These are phyloP conservation scores for Salticus scenicus DNA, from an alignment of 2,888 invertebrate species.

Conservation along the genomic window DNA sequence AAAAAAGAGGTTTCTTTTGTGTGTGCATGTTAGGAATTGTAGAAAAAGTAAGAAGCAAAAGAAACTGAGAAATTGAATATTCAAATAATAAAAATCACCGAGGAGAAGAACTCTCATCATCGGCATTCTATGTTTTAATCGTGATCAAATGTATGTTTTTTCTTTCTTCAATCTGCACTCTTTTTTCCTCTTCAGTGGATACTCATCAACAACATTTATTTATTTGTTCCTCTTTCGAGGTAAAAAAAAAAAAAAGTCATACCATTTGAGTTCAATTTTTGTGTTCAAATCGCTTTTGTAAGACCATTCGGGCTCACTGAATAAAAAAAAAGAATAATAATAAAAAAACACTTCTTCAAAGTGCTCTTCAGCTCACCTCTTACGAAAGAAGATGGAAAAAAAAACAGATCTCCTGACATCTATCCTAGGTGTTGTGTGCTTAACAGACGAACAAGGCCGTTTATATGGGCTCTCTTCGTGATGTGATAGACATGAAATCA, in stretches of 20 bases:
- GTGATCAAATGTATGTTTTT: slow-evolving; percentile 7
- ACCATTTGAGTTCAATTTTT: background rate
- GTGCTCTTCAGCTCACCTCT: slow-evolving; percentile 29
- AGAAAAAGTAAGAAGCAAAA: slow-evolving; percentile 17
- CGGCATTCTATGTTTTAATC: slow-evolving; percentile 6
- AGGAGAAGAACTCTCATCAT: background rate
- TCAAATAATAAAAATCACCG: background rate
- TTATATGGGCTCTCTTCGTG: background rate
- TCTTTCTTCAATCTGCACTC: background rate
- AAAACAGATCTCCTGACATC: background rate
- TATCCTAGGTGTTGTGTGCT: background rate
- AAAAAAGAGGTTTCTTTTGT: slow-evolving; percentile 14
- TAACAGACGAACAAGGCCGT: background rate
- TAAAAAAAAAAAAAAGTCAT: background rate
- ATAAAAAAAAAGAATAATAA: too few species aligned
- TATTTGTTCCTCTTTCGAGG: background rate
- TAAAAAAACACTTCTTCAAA: slow-evolving; percentile 12
- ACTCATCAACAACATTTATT: background rate
- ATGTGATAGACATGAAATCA: background rate
- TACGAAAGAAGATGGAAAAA: background rate
- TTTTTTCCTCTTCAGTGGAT: background rate
- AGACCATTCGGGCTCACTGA: background rate
- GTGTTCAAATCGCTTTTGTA: background rate
- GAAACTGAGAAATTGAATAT: background rate
- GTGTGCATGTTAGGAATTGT: slow-evolving; percentile 55